phyloP scores from a whole-genome alignment of 2,797 vertebrate genomes.

The Strix occidentalis region DNA sequence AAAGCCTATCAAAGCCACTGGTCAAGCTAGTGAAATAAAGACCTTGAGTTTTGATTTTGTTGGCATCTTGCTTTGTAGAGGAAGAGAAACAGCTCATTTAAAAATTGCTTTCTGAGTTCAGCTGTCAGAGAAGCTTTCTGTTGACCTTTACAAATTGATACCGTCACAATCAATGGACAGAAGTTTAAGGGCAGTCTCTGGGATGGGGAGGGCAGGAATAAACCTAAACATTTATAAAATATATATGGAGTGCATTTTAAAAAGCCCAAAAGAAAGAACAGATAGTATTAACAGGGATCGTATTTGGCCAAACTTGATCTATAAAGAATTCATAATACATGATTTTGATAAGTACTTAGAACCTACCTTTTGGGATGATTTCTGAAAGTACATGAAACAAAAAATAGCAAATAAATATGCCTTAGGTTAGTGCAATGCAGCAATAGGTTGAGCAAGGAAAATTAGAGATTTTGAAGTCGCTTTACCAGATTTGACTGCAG shows the following conservation, averaged over 20 bases:
- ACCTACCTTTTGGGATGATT: background rate
- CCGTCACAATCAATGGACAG: slow-evolving; percentile 39
- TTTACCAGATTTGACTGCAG: background rate
- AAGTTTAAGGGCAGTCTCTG: slow-evolving; percentile 33
- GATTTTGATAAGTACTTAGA: background rate
- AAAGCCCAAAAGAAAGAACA: background rate
- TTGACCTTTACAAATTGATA: slow-evolving; percentile 61
- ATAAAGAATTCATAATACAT: background rate
- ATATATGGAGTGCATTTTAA: background rate
- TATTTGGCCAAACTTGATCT: background rate
- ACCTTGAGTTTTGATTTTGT: slow-evolving; percentile 17
- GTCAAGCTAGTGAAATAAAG: slow-evolving; percentile 15
- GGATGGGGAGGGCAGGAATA: background rate
- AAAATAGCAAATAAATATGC: background rate
- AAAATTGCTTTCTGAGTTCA: slow-evolving; percentile 36
- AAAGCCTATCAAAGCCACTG: slow-evolving; percentile 7
- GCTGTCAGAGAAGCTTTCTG: slow-evolving; percentile 40
- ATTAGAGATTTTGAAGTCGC: background rate
- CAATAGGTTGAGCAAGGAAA: background rate
- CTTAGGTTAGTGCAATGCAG: background rate
- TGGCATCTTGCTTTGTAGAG: slow-evolving; percentile 16
- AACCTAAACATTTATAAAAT: slow-evolving; percentile 14
- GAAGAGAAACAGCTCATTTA: slow-evolving; percentile 18
- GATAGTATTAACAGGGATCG: background rate
- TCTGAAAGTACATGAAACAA: background rate